phyloP scores from a whole-genome alignment of 92 coral and sea anemone genomes.

The Phymanthus crucifer region DNA sequence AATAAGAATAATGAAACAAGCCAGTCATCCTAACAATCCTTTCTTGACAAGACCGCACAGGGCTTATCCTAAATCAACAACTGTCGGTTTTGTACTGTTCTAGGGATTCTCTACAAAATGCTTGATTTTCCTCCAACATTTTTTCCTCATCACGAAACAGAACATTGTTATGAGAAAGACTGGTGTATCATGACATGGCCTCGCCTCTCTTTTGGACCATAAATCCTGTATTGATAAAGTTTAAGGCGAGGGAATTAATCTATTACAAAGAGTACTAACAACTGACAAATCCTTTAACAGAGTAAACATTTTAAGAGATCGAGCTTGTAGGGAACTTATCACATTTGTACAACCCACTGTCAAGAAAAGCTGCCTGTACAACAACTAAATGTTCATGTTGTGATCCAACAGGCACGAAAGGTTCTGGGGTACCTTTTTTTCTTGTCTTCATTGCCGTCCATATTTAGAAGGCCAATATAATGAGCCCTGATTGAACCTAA shows the following conservation, averaged over 20 bases:
- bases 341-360: slow-evolving; percentile 10
- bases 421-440: slow-evolving; percentile 6
- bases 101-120: not conserved
- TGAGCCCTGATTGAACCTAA: slow-evolving; percentile 31
- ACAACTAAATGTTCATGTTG: slow-evolving; percentile 14
- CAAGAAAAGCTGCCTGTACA: slow-evolving; percentile 5
- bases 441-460: slow-evolving; percentile 1
- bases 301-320: slow-evolving; percentile 40
- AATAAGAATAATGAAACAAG: not conserved
- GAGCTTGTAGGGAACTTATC: slow-evolving; percentile 18
- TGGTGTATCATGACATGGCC: slow-evolving; percentile 5
- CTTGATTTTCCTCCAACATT: not conserved
- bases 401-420: slow-evolving; percentile 1
- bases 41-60: not conserved
- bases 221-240: slow-evolving; percentile 24
- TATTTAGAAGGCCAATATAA: slow-evolving; percentile 11
- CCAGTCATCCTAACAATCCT: not conserved
- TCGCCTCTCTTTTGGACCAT: not conserved
- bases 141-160: slow-evolving; percentile 10
- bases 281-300: slow-evolving; percentile 27
- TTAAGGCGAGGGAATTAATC: slow-evolving; percentile 16
- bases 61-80: slow-evolving; percentile 5
- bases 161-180: not conserved
- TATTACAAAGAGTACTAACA: slow-evolving; percentile 28
- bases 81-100: slow-evolving; percentile 8